phyloP scores from a whole-genome alignment of 1,140 invertebrate genomes.

The Propsilocerus akamusi region DNA sequence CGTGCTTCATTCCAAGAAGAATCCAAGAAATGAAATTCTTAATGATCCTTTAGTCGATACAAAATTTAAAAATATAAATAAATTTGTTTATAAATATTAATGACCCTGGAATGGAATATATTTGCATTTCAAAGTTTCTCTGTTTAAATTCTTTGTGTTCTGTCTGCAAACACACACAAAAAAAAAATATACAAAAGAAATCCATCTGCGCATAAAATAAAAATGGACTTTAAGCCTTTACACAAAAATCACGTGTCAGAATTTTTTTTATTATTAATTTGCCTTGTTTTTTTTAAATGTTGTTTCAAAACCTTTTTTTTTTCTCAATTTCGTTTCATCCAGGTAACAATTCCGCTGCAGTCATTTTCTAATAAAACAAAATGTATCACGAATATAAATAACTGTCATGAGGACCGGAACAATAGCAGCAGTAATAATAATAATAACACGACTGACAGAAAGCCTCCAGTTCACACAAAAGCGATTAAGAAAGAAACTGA shows the following conservation, averaged over 20 bases:
- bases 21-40: too few relatives aligned
- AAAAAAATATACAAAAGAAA: not conserved
- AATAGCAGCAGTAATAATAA: constrained; percentile 11
- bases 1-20: too few relatives aligned
- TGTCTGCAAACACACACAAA: too few relatives aligned
- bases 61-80: too few relatives aligned
- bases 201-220: not conserved
- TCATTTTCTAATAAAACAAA: constrained; percentile 12
- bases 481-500: not conserved
- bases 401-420: not conserved
- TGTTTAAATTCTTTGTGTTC: too few relatives aligned
- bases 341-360: constrained; percentile 24
- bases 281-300: not conserved
- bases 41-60: too few relatives aligned
- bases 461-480: constrained; percentile 11
- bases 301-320: constrained; percentile 2
- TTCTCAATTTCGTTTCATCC: constrained; percentile 7
- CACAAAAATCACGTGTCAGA: constrained; percentile 2
- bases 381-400: not conserved
- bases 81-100: too few relatives aligned
- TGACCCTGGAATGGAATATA: too few relatives aligned
- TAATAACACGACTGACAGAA: constrained; percentile 10
- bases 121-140: too few relatives aligned
- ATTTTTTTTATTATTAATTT: not conserved
- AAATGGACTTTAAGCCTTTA: not conserved